A percentile compares a stretch with the other conserved stretches of the same genome.
Conservation (phyloP, 2,888 invertebrate species). For the Patella ulyssiponensis region DNA sequence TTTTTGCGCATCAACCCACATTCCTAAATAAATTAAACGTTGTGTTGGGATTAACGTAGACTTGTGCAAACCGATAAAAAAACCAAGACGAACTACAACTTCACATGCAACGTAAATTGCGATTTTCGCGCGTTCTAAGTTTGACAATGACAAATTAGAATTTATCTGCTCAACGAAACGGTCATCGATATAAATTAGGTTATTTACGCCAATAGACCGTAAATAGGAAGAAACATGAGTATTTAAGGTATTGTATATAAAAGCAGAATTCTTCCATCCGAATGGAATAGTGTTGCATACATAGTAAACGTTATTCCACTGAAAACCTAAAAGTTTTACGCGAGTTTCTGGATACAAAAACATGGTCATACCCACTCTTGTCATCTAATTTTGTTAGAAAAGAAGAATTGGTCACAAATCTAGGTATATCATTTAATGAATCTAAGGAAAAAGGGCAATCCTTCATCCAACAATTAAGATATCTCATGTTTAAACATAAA, state of each 20-base stretch:
- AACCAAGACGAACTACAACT: too few species aligned
- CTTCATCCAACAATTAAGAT: not conserved
- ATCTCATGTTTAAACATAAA: not conserved
- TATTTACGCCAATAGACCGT: not conserved
- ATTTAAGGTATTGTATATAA: not conserved
- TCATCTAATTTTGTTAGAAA: not conserved
- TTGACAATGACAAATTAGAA: not conserved
- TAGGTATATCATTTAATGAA: not conserved
- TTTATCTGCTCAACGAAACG: not conserved
- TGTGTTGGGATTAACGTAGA: too few species aligned
- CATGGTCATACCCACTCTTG: not conserved
- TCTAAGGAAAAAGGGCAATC: not conserved
- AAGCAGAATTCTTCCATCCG: slow-evolving; percentile 8
- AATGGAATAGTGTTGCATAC: slow-evolving; percentile 4
- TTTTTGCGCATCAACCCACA: too few species aligned
- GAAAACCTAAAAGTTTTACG: not conserved
- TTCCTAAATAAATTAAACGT: too few species aligned
- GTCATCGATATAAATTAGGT: slow-evolving; percentile 3
- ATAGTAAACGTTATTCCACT: slow-evolving; percentile 1
- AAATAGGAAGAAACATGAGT: not conserved
- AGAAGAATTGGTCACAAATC: not conserved
- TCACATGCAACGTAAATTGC: too few species aligned
- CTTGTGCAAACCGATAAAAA: too few species aligned
- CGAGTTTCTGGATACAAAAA: not conserved
- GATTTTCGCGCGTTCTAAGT: too few species aligned